Evolutionary conservation across 2,113 vertebrate species (phyloP).

Genomic region (Poeciliopsis turrubarensis): DNA sequence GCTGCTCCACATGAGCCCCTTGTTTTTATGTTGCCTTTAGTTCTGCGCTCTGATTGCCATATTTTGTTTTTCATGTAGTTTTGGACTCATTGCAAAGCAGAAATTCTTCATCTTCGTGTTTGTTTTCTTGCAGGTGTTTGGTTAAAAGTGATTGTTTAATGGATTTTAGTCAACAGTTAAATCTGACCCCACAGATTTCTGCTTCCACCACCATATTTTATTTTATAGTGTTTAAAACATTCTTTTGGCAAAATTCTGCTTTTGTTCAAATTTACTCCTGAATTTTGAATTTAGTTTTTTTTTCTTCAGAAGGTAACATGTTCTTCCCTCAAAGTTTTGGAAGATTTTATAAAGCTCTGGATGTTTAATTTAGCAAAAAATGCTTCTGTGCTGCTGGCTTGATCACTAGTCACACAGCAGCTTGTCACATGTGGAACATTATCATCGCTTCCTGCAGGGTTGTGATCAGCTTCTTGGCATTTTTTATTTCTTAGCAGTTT

Average conservation of each 20-base stretch:
- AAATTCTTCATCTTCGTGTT: neutral
- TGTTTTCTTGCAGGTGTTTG: neutral
- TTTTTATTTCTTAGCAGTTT: too few relatives aligned
- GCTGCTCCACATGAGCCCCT: too few relatives aligned
- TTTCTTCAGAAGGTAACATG: neutral
- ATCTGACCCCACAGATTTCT: neutral
- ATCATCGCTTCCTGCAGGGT: too few relatives aligned
- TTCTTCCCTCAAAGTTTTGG: neutral
- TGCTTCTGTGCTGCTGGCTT: too few relatives aligned
- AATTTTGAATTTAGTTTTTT: too few relatives aligned
- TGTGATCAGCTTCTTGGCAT: too few relatives aligned
- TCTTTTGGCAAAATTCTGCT: neutral
- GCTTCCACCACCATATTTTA: too few relatives aligned
- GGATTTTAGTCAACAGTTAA: neutral
- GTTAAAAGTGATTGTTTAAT: neutral
- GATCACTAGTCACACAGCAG: too few relatives aligned
- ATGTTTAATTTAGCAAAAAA: too few relatives aligned
- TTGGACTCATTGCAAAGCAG: neutral
- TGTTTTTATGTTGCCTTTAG: too few relatives aligned
- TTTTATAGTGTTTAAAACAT: too few relatives aligned
- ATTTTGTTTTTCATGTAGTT: neutral
- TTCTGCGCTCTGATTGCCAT: neutral
- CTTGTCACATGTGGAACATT: too few relatives aligned
- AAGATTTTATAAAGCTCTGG: neutral
- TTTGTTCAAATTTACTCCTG: neutral